Conservation (phyloP, 2,888 invertebrate species). For the Proisotoma minuta region DNA sequence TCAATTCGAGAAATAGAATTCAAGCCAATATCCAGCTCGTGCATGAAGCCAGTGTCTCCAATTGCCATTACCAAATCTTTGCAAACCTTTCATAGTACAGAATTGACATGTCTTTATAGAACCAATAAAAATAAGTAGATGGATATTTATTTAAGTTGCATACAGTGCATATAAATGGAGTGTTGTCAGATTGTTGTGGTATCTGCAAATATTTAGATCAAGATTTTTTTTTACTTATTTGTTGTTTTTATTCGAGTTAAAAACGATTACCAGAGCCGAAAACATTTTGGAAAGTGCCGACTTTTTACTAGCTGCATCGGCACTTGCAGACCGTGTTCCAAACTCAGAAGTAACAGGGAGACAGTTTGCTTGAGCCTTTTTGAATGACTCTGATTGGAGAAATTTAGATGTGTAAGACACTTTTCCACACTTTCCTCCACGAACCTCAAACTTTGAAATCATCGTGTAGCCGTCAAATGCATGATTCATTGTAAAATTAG, state of each 20-base stretch:
- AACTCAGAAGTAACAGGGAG: constrained; percentile 53
- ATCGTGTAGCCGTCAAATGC: background rate
- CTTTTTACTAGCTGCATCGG: constrained; percentile 56
- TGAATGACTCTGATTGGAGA: constrained; percentile 53
- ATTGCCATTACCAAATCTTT: no score
- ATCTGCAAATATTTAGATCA: constrained; percentile 2
- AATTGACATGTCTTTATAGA: no score
- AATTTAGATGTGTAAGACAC: constrained; percentile 49
- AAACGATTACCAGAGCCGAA: constrained; percentile 36
- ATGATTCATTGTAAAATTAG: background rate
- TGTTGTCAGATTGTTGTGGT: constrained; percentile 6
- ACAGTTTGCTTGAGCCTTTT: constrained; percentile 51
- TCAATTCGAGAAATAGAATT: constrained; percentile 3
- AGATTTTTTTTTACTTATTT: no score
- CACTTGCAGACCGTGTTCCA: constrained; percentile 51
- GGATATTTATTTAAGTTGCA: no score
- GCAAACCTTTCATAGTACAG: no score
- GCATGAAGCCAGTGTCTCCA: constrained; percentile 10
- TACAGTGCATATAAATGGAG: constrained; percentile 3
- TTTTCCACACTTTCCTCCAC: constrained; percentile 8
- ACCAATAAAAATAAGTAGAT: no score
- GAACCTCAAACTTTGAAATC: constrained; percentile 9
- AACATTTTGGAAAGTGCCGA: constrained; percentile 51
- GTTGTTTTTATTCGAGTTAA: background rate
- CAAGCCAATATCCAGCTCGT: constrained; percentile 6